Conservation (phyloP, 2,113 vertebrate genomes). For the Oxyruncus cristatus region DNA sequence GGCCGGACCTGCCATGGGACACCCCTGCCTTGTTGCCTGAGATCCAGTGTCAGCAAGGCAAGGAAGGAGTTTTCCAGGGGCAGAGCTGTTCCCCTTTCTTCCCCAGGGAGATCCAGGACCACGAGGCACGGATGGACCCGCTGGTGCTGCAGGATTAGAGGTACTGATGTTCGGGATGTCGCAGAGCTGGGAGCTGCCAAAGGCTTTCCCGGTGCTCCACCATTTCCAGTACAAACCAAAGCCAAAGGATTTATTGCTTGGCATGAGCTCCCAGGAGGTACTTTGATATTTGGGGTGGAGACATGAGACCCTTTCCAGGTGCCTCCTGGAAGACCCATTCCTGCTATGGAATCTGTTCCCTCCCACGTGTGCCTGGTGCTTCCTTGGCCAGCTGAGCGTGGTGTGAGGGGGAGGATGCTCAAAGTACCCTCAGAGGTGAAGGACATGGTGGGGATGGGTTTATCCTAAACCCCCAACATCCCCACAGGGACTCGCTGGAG, state of each 20-base stretch:
- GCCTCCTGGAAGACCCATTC: not conserved
- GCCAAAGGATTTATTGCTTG: not conserved
- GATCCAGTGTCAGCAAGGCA: not conserved
- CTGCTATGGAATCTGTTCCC: fast-evolving
- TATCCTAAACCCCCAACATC: not conserved
- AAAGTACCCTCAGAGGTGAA: fast-evolving
- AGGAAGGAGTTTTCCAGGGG: not conserved
- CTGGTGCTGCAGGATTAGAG: slow-evolving; percentile 69
- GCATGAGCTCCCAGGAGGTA: not conserved
- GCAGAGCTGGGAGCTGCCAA: not conserved
- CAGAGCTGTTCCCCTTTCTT: not conserved
- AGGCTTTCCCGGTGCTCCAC: not conserved
- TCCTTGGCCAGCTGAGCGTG: fast-evolving
- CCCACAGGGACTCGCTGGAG: slow-evolving; percentile 75
- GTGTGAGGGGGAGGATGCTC: not conserved
- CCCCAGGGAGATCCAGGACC: slow-evolving; percentile 75
- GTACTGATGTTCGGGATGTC: slow-evolving; percentile 13
- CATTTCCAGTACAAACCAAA: not conserved
- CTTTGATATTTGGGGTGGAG: not conserved
- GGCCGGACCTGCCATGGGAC: not conserved
- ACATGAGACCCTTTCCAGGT: not conserved
- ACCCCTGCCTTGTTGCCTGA: not conserved
- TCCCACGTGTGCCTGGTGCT: fast-evolving
- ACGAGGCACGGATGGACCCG: slow-evolving; percentile 55
- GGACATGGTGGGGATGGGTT: fast-evolving